A percentile compares a stretch with the other conserved stretches of the same genome.
Evolutionary conservation across 2,797 vertebrate species (phyloP).

Genomic region (Poeciliopsis presidionis): DNA sequence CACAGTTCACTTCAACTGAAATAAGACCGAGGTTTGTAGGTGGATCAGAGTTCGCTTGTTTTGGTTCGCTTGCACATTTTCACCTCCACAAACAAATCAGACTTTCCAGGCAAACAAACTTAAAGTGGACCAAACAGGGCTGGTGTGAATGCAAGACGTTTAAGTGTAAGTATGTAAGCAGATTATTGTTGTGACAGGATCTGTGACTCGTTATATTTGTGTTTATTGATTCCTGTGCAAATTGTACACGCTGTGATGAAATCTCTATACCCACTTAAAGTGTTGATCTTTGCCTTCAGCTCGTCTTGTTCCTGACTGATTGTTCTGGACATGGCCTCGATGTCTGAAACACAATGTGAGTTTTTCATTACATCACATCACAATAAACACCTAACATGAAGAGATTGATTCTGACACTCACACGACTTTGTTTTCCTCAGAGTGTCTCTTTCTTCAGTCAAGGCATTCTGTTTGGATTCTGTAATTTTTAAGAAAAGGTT

Average conservation of each 20-base stretch:
- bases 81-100: too few relatives aligned
- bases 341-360: neutral
- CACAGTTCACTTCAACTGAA: too few relatives aligned
- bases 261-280: neutral
- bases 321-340: neutral
- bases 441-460: slow-evolving; percentile 2
- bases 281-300: neutral
- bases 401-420: neutral
- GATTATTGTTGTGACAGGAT: neutral
- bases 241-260: neutral
- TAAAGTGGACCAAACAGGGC: too few relatives aligned
- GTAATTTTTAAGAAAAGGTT: neutral
- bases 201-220: neutral
- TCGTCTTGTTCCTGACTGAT: neutral
- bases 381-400: neutral
- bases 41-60: too few relatives aligned
- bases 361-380: neutral
- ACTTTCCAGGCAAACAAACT: too few relatives aligned
- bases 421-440: neutral
- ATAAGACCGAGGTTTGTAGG: too few relatives aligned
- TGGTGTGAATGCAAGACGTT: neutral
- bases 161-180: neutral
- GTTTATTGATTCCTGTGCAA: neutral
- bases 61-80: too few relatives aligned
- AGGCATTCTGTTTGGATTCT: slow-evolving; percentile 1